Evolutionary conservation across 2,113 vertebrate genomes (phyloP).

Genomic region (Malurus alboscapulatus): DNA sequence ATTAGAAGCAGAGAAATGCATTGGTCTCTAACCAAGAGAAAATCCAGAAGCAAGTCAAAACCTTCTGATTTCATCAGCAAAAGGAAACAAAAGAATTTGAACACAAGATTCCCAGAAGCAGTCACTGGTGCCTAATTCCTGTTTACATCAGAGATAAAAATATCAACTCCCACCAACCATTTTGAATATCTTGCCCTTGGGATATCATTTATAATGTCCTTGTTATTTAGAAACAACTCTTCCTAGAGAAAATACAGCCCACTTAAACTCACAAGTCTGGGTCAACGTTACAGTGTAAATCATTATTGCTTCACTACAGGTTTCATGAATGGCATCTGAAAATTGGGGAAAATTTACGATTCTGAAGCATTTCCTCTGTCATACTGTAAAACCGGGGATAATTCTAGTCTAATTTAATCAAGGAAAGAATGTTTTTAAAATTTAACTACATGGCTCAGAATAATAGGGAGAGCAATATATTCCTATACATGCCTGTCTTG

Average conservation of each 20-base stretch:
- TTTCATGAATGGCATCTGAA: background rate
- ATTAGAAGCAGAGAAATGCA: background rate
- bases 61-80: background rate
- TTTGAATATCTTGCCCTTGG: conserved; percentile 50
- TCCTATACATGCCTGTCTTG: background rate
- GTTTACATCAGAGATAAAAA: conserved; percentile 45
- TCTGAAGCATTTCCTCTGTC: background rate
- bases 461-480: background rate
- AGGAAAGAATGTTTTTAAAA: background rate
- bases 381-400: background rate
- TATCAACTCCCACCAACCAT: conserved; percentile 2
- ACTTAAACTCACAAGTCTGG: conserved; percentile 46
- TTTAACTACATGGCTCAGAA: background rate
- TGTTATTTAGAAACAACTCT: conserved; percentile 47
- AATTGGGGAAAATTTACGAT: background rate
- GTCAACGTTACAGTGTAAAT: conserved; percentile 46
- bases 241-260: conserved; percentile 37
- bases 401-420: background rate
- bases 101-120: background rate
- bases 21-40: background rate
- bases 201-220: conserved; percentile 51
- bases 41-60: background rate
- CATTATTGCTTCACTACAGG: background rate
- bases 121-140: conserved; percentile 32
- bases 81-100: conserved; percentile 19